Base-by-base conservation (phyloP, 2,113 vertebrate species). In the Scolopax mira region DNA sequence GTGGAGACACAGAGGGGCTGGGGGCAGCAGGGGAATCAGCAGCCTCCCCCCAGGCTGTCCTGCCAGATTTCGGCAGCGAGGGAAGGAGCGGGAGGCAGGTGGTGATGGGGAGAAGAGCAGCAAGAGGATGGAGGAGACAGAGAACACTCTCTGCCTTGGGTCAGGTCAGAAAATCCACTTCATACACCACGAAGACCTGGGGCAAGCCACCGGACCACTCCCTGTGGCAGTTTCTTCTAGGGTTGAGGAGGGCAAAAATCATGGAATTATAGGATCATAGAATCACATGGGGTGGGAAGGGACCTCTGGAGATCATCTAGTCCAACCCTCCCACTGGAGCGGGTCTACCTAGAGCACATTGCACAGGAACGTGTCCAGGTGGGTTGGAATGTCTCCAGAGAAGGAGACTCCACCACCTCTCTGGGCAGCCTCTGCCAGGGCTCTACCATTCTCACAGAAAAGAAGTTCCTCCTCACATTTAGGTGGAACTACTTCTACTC, bases 21-120 rank as follows among this genome's bases (percentile, higher is more conserved):
- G 49, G 30, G 24, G n/a, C 5, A 31, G 49, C 55, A 73, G 65
- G 9, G 11, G 35, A 33, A 41, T 33, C 3, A 5, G 61, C 49
- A 74, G 60, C 33, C 17, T 33, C 11, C 7, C 35, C 11, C 7
- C 18, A 81, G 51, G 19, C 1, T 1, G 18, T 31, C 28, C 11
- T 0, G 3, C 13, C 0, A 0, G 39, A 55, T 77, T 88, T 75
- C 0, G 0, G 48, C 62, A 72, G n/a, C 0, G 3, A 78, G 33
- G 18, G 19, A 1, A 7, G 78, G 7, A 72, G 11, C 1, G 5
- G 55, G 58, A 62, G 42, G 35, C 49, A 33, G 57, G 23, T 0
- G 13, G 44, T 44, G 44, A 14, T 33, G 33, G 42, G 41, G 22
- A 73, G 11, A 60, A 46, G 44, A 46, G 13, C 0, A 1, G 30